Evolutionary conservation across 2,797 vertebrate species (phyloP).

Genomic region (Coregonus suidteri): DNA sequence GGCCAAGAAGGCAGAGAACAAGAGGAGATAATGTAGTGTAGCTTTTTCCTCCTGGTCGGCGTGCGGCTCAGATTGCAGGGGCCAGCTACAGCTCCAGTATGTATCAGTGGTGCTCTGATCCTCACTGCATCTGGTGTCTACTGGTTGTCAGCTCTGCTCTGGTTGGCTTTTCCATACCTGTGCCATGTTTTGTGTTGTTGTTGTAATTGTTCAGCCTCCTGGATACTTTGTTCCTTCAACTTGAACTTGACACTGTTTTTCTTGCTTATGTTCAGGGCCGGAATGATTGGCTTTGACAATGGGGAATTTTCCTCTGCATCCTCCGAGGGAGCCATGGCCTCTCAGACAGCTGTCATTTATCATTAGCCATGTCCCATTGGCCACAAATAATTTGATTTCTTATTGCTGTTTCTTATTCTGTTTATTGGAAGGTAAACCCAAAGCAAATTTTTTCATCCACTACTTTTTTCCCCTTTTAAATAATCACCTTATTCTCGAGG

Average conservation of each 20-base stretch:
- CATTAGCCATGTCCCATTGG: constrained; percentile 62
- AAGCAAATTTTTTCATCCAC: constrained; percentile 31
- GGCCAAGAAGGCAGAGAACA: constrained; percentile 58
- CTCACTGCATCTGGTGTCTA: constrained; percentile 56
- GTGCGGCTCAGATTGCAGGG: constrained; percentile 66
- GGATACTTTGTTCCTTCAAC: constrained; percentile 70
- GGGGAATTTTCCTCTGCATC: constrained; percentile 41
- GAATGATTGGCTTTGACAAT: constrained; percentile 76
- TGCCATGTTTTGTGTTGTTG: constrained; percentile 63
- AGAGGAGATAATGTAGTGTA: constrained; percentile 45
- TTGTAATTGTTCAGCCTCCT: constrained; percentile 63
- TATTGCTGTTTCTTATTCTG: constrained; percentile 45
- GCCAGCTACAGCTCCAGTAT: constrained; percentile 48
- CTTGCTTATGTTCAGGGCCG: constrained; percentile 64
- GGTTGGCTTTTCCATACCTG: constrained; percentile 63
- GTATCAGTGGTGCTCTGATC: constrained; percentile 46
- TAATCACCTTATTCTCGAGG: constrained; percentile 58
- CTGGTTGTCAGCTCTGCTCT: constrained; percentile 63
- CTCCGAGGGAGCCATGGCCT: constrained; percentile 64
- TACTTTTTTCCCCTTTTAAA: constrained; percentile 44
- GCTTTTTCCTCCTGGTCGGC: constrained; percentile 59
- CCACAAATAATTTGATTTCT: constrained; percentile 64
- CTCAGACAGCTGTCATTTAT: constrained; percentile 76
- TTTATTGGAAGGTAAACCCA: constrained; percentile 26
- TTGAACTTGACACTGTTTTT: constrained; percentile 74